Conservation (phyloP, 2,888 invertebrate species). For the Caenorhabditis sp. region DNA sequence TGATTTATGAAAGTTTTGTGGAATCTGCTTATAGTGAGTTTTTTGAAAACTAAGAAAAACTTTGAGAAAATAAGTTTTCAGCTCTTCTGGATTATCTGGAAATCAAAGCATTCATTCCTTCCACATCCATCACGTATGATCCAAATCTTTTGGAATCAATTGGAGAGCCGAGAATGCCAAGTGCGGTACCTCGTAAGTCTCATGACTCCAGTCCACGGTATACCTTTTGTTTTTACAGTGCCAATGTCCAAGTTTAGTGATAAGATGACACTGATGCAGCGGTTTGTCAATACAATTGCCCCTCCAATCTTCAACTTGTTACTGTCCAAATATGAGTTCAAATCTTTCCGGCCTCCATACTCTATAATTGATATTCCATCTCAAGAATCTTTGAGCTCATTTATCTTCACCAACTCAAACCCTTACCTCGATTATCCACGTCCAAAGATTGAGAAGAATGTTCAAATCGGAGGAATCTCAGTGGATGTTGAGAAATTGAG, state of each 20-base stretch:
- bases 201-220: too few species aligned
- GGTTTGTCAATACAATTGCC: conserved; percentile 5
- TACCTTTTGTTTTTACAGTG: conserved; percentile 1
- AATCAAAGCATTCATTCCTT: conserved; percentile 21
- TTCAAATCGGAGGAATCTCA: conserved; percentile 49
- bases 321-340: background rate
- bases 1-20: conserved; percentile 38
- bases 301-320: background rate
- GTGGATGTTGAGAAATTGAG: conserved; percentile 20
- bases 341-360: conserved; percentile 30
- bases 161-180: conserved; percentile 43
- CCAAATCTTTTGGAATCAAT: background rate
- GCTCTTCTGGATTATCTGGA: conserved; percentile 35
- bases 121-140: conserved; percentile 25
- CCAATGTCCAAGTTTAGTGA: conserved; percentile 27
- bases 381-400: conserved; percentile 37
- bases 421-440: conserved; percentile 64
- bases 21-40: conserved; percentile 24
- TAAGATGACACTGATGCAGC: conserved; percentile 28
- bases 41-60: background rate
- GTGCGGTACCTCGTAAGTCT: conserved; percentile 31
- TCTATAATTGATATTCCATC: conserved; percentile 9
- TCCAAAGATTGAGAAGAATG: conserved; percentile 57
- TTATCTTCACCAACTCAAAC: conserved; percentile 63
- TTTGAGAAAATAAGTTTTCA: background rate